Evolutionary conservation across 1,140 invertebrate species (phyloP).

Genomic region (Leptonema lineaticorne): DNA sequence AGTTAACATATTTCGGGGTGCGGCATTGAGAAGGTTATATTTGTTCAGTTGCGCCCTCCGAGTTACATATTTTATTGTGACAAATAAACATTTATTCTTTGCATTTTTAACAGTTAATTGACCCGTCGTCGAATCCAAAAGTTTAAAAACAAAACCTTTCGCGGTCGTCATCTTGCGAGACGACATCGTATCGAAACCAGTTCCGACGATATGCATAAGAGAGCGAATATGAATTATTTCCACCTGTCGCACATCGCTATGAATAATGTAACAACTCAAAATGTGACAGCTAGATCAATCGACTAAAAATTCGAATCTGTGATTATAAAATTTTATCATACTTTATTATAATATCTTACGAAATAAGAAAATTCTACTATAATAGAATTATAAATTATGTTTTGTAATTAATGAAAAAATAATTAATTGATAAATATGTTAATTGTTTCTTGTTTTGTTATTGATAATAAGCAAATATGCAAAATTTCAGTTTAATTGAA

Average conservation of each 20-base stretch:
- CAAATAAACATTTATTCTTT: no score
- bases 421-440: no score
- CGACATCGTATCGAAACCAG: conserved; percentile 8
- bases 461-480: no score
- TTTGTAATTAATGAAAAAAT: no score
- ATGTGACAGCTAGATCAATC: neutral
- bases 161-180: conserved; percentile 3
- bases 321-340: neutral
- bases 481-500: no score
- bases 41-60: neutral
- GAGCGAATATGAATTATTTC: neutral
- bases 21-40: neutral
- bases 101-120: neutral
- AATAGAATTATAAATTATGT: no score
- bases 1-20: neutral
- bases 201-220: neutral
- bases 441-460: no score
- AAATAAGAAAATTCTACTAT: no score
- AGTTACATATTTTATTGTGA: no score
- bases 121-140: neutral
- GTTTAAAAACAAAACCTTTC: neutral
- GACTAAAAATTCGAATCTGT: neutral
- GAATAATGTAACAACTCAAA: neutral
- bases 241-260: no score
- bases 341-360: neutral